Base-by-base conservation (phyloP, 1,140 invertebrate species). In the Melanaphis sacchari region DNA sequence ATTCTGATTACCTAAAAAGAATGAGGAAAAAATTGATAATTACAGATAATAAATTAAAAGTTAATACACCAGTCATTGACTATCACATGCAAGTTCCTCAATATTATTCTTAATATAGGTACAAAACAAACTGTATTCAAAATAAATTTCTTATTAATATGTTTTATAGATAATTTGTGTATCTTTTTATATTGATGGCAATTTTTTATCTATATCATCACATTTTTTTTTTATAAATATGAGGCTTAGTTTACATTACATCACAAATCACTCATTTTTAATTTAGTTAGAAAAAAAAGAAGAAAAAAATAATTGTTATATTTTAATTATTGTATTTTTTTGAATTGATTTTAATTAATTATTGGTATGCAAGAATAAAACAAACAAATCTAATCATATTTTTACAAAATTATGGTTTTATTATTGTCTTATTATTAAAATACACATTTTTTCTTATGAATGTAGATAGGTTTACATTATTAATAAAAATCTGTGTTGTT, bases 41-140 rank as follows among this genome's bases (percentile, higher is more conserved):
- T 84, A 40, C 82, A 84, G 22, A 24, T 84, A n/a, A 38, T 82
- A 38, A 82, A 38, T 85, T 85, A 43, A 43, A 82, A 43, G 84
- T 85, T 85, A 82, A 82, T 82, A 82, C 21, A 82, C 76, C 36
- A 82, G 36, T 38, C 76, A 82, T 82, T 82, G n/a, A 38, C 76
- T 82, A 76, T 82, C n/a, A 82, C 21, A 38, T 38, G 36, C 8
- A 38, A 85, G 84, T 85, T 89, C 87, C 46, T 89, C 36, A 5
- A 89, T 52, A 52, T 40, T 11, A 38, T 46, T 88, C 18, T 31
- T 21, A 88, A 18, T 88, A 6, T 49, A 22, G 41, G n/a, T 88
- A n/a, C 43, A 88, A 88, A 88, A 88, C 43, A 88, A 88, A 88
- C n/a, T n/a, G 26, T 46, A 88, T 46, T 24, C 22, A 84, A 84